phyloP scores from a whole-genome alignment of 2,888 invertebrate genomes.

The Imbricaverruca yamaguchii region DNA sequence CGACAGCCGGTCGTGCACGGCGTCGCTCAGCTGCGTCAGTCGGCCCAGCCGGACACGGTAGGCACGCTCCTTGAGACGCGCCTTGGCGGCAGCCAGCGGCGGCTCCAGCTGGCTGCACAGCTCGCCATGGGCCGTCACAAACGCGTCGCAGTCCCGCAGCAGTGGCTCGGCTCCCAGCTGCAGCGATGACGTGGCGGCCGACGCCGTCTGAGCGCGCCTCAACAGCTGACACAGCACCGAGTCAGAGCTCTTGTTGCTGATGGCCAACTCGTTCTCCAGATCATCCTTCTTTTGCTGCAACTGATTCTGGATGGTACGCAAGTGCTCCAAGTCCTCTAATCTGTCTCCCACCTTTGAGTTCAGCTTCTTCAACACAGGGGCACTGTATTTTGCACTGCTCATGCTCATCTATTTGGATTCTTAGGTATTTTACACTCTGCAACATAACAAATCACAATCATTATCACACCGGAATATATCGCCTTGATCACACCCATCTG shows the following conservation, averaged over 20 bases:
- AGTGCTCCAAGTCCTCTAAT: too few relatives aligned
- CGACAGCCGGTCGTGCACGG: not conserved
- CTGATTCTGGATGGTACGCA: not conserved
- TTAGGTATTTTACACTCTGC: too few relatives aligned
- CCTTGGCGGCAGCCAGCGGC: not conserved
- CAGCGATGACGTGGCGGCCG: too few relatives aligned
- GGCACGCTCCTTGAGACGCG: not conserved
- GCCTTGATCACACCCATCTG: too few relatives aligned
- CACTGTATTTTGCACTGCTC: too few relatives aligned
- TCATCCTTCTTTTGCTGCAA: not conserved
- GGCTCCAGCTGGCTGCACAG: not conserved
- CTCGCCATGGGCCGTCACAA: not conserved
- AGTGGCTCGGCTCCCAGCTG: not conserved
- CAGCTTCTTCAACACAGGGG: too few relatives aligned
- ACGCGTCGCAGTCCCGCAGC: not conserved
- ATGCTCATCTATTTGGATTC: too few relatives aligned
- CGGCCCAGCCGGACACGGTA: not conserved
- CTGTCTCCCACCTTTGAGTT: too few relatives aligned
- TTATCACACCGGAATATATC: too few relatives aligned
- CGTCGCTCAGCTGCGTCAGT: not conserved
- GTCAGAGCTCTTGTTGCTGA: conserved; percentile 1
- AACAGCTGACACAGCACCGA: not conserved
- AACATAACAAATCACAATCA: too few relatives aligned
- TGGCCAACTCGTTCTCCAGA: not conserved
- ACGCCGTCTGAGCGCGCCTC: not conserved